phyloP scores from a whole-genome alignment of 2,113 vertebrate species.

The Microtus richardsoni region DNA sequence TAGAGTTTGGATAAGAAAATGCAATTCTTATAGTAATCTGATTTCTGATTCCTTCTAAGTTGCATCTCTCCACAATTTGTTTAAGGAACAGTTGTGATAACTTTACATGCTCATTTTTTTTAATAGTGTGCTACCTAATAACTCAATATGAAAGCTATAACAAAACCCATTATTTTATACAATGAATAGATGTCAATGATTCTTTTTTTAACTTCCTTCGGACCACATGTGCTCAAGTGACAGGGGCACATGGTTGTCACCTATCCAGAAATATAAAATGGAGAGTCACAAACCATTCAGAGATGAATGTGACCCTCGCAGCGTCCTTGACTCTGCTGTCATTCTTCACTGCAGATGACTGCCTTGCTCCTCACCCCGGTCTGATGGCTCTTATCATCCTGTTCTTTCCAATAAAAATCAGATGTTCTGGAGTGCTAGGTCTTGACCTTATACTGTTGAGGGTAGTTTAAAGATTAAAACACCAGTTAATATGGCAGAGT shows the following conservation, averaged over 20 bases:
- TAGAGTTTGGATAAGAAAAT: not conserved
- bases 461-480: conserved; percentile 43
- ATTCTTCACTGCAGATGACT: not conserved
- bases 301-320: not conserved
- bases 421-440: not conserved
- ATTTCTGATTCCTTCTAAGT: not conserved
- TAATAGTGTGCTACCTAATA: not conserved
- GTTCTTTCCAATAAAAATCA: not conserved
- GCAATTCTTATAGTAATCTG: not conserved
- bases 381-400: not conserved
- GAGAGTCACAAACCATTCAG: not conserved
- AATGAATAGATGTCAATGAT: not conserved
- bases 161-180: not conserved
- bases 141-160: not conserved
- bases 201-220: not conserved
- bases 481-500: not conserved
- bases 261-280: not conserved
- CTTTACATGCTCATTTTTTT: not conserved
- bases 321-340: not conserved
- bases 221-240: not conserved
- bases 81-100: not conserved
- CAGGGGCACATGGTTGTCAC: not conserved
- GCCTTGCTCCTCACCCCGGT: not conserved
- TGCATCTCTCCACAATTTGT: not conserved
- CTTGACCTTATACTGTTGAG: conserved; percentile 27